Percentiles rank a stretch among this genome's conserved stretches.
These are phyloP conservation scores for Rhogogaster chlorosoma DNA, from an alignment of 2,888 invertebrate genomes.

Conservation along the genomic window DNA sequence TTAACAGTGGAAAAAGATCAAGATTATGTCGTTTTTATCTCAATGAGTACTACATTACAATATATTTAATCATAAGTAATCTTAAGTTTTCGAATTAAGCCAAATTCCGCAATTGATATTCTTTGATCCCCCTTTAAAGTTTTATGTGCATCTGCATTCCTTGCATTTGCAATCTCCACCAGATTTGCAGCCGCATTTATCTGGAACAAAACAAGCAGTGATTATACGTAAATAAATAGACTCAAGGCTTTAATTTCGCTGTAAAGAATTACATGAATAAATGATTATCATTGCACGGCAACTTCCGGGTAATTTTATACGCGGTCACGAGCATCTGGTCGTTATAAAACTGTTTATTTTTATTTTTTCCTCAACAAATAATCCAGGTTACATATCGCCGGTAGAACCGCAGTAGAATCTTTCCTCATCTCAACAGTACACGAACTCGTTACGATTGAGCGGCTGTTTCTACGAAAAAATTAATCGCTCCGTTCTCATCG, in stretches of 20 bases:
- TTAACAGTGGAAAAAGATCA: background rate
- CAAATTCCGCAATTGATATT: constrained; percentile 1
- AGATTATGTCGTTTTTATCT: background rate
- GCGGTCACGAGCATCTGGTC: background rate
- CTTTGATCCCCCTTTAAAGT: background rate
- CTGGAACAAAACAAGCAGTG: constrained; percentile 25
- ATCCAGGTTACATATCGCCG: background rate
- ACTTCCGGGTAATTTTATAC: background rate
- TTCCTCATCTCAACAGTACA: background rate
- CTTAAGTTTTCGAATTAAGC: background rate
- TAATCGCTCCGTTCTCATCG: background rate
- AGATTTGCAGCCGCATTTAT: constrained; percentile 43
- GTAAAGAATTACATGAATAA: background rate
- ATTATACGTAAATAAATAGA: background rate
- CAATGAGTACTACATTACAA: background rate
- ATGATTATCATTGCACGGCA: background rate
- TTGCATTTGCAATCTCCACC: constrained; percentile 39
- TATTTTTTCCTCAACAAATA: background rate
- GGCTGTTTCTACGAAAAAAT: background rate
- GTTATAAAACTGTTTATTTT: background rate
- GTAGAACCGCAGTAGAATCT: background rate
- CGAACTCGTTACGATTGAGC: constrained; percentile 14
- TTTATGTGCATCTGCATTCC: constrained; percentile 31
- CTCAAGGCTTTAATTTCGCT: background rate
- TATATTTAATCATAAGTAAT: background rate